Base-by-base conservation (phyloP, 2,888 invertebrate genomes). In the Tortricodes alternella region DNA sequence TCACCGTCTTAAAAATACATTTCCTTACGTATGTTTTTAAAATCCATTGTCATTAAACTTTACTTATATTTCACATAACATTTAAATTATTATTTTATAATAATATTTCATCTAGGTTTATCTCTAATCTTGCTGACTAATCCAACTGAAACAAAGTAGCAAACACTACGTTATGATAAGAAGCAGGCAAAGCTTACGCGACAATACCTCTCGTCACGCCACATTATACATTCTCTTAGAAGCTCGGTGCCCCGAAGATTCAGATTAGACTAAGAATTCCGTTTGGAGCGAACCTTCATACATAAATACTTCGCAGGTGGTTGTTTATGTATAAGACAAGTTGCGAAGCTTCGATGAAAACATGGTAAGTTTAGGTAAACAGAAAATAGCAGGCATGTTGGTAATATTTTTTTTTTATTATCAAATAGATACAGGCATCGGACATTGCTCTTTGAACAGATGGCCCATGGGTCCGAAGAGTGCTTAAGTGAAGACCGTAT, bases 191-290 rank as follows among this genome's bases (percentile, higher is more conserved):
- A 53, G 37, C 48, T 48, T 60, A 64, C 46, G 59, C 57, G 62
- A 68, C 65, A 70, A 68, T 60, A 63, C 62, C 62, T 66, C 63
- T 64, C 65, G 59, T 65, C 66, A 67, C 63, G 67, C 58, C 68
- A 64, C 70, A 74, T 76, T 76, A 72, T 73, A 68, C 67, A 76
- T 76, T 75, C 70, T 53, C 67, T 69, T 62, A 64, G 67, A 64
- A 67, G 67, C 64, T 63, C 62, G 64, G 67, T 67, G 64, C 67
- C 64, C 64, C 61, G 64, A 67, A 70, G 67, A 71, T 73, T 70
- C 64, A 67, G 71, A 70, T 73, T 68, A 73, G 62, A 69, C 68
- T 59, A 63, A 62, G 62, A 73, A 64, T 76, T 73, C 65, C 63
- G 65, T 70, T 68, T 72, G 70, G 72, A 74, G 74, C 73, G 77